Base-by-base conservation (phyloP, 2,113 vertebrate species). In the Anolis sagrei region DNA sequence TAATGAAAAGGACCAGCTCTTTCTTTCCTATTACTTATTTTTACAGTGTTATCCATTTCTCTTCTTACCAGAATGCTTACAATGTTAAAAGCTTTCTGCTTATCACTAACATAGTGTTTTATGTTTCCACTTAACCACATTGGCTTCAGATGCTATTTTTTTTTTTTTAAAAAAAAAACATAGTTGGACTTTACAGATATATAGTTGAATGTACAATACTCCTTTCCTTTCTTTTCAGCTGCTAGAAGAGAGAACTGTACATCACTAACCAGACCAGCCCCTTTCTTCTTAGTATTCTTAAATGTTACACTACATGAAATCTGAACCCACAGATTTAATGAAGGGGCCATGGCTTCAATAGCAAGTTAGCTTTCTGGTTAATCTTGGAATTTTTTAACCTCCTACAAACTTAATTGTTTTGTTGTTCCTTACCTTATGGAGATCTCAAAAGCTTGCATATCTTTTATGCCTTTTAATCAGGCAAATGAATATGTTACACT, bases 81-180 rank as follows among this genome's bases (percentile, higher is more conserved):
- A 9, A 34, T 54, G 76, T 83, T 88, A 84, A 84, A 80, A 88
- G 68, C 82, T 84, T 84, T 88, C 76, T 68, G 32, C 23, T 68
- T 75, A 83, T 88, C 70, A 69, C 62, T 51, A 29, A 25, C 68
- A 87, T 61, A 18, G 18, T 84, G 84, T 76, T 88, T 88, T 88
- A 80, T 84, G 62, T 84, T 75, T 69, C 69, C 75, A 84, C 82
- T 84, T 88, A 88, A 75, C 81, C 62, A 49, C 70, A 62, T 32
- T 88, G 87, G 77, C 70, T 82, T 88, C 76, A 76, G 76, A 80
- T 74, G 39, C 48, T 61, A 48, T n/a, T 69, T 39, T 13, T 44
- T 74, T 68, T 34, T 68, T 58, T n/a, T n/a, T n/a, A n/a, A n/a
- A n/a, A 27, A 2, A 49, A 51, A 75, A 72, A 88, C 9, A 36